Conservation (phyloP, 64 coral and sea anemone species). For the Dendronephthya gigantea region DNA sequence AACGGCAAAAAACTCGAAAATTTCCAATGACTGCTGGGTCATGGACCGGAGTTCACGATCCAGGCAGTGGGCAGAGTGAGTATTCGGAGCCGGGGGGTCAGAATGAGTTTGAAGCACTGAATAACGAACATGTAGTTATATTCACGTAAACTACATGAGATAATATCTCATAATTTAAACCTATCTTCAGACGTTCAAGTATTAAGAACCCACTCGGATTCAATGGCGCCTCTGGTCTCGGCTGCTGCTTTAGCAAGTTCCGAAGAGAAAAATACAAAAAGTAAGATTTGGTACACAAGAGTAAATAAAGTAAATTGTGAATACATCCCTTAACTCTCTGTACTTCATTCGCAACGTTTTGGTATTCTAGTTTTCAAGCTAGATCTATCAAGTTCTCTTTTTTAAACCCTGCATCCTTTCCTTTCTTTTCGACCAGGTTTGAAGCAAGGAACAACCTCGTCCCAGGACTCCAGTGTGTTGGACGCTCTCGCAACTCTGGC, state of each 20-base stretch:
- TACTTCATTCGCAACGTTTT: not conserved
- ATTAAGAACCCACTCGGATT: not conserved
- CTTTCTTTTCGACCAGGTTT: not conserved
- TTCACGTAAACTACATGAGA: too few species aligned
- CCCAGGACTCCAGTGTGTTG: constrained; percentile 82
- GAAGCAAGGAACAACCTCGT: not conserved
- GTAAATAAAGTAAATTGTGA: too few species aligned
- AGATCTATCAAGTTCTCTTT: not conserved
- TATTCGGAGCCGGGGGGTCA: not conserved
- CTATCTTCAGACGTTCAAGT: not conserved
- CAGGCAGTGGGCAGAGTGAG: not conserved
- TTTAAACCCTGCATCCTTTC: not conserved
- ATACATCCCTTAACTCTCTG: too few species aligned
- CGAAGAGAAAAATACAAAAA: not conserved
- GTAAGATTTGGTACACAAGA: too few species aligned
- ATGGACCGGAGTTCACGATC: constrained; percentile 48
- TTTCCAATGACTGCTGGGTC: constrained; percentile 93
- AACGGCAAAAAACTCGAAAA: constrained; percentile 87
- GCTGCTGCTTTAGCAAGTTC: constrained; percentile 8
- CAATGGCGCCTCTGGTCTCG: not conserved
- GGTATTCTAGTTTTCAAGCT: too few species aligned
- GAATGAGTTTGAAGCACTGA: too few species aligned
- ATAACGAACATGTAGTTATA: too few species aligned
- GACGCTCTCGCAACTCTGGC: constrained; percentile 90
- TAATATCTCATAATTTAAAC: too few species aligned